phyloP scores from a whole-genome alignment of 2,113 vertebrate species.

The Taxidea taxus region DNA sequence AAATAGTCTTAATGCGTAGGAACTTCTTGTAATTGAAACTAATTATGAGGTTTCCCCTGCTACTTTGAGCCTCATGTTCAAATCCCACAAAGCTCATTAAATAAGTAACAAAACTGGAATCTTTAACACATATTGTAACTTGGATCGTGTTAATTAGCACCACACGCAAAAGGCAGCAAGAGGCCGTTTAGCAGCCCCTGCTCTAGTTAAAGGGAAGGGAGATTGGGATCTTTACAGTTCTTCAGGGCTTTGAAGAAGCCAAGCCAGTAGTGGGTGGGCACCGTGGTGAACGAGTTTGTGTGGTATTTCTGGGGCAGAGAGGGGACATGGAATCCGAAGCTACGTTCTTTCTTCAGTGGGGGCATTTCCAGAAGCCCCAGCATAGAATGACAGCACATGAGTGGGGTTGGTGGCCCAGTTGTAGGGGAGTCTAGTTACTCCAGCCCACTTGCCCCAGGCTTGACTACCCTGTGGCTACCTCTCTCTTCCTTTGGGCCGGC shows the following conservation, averaged over 20 bases:
- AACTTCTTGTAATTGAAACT: constrained; percentile 88
- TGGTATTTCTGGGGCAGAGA: background rate
- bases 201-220: constrained; percentile 70
- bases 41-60: constrained; percentile 87
- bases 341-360: rapidly evolving
- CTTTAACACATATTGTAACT: constrained; percentile 85
- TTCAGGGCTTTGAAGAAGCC: constrained; percentile 1
- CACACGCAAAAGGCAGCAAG: constrained; percentile 74
- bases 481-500: background rate
- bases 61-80: constrained; percentile 85
- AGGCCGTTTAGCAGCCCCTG: constrained; percentile 67
- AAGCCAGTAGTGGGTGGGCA: background rate
- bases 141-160: constrained; percentile 84
- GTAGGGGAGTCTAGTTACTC: background rate
- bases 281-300: background rate
- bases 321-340: background rate
- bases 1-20: constrained; percentile 82
- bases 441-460: background rate
- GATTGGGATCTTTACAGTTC: constrained; percentile 45
- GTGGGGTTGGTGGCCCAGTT: background rate
- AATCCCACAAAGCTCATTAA: constrained; percentile 89
- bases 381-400: background rate
- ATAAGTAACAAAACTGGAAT: constrained; percentile 86
- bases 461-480: background rate
- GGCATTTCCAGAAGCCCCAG: background rate